These are phyloP conservation scores for Cephus spinipes DNA, from an alignment of 2,888 invertebrate species.

Conservation along the genomic window DNA sequence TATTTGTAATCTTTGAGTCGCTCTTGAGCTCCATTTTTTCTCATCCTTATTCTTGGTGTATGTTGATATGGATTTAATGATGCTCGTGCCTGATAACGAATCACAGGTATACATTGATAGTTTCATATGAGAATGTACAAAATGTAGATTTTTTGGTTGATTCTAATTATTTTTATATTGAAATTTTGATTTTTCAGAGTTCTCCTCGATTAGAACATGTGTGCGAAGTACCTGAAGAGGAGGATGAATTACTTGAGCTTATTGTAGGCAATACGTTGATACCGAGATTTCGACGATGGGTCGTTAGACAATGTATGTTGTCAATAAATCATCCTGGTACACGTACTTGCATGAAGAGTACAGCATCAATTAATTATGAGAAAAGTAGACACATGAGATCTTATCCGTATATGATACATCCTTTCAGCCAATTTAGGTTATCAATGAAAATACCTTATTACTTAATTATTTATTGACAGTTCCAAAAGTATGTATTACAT, in stretches of 20 bases:
- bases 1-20: background rate
- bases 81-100: conserved; percentile 36
- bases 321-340: conserved; percentile 47
- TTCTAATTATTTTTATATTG: background rate
- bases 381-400: conserved; percentile 56
- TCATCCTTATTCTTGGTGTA: background rate
- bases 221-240: conserved; percentile 34
- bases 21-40: too few species aligned
- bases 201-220: conserved; percentile 37
- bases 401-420: conserved; percentile 62
- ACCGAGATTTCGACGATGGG: conserved; percentile 40
- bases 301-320: conserved; percentile 38
- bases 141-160: background rate
- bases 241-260: conserved; percentile 33
- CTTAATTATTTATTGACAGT: background rate
- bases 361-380: conserved; percentile 58
- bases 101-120: background rate
- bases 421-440: conserved; percentile 62
- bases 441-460: background rate
- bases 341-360: conserved; percentile 54
- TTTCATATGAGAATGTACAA: background rate
- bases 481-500: background rate
- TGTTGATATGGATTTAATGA: conserved; percentile 43
- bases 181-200: conserved; percentile 19
- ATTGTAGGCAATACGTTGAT: conserved; percentile 30